phyloP scores from a whole-genome alignment of 2,113 vertebrate genomes.

The Antechinus flavipes region DNA sequence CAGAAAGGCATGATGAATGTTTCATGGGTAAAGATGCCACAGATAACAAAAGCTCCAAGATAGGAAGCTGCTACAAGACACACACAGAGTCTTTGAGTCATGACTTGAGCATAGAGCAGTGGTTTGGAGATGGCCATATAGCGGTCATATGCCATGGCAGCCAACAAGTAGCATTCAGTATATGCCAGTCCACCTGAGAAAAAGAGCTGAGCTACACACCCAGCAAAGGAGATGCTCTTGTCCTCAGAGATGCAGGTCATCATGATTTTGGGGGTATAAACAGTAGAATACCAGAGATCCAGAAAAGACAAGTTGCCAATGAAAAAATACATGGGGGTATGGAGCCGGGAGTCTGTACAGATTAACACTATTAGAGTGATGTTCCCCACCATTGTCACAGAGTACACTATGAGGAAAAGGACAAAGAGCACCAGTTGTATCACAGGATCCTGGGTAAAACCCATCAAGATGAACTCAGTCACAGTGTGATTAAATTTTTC shows the following conservation, averaged over 20 bases:
- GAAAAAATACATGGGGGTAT: conserved; percentile 77
- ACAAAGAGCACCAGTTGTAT: conserved; percentile 57
- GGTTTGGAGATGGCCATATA: conserved; percentile 68
- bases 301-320: conserved; percentile 71
- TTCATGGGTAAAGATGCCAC: conserved; percentile 64
- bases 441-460: conserved; percentile 54
- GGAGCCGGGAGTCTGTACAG: conserved; percentile 56
- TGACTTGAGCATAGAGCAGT: conserved; percentile 67
- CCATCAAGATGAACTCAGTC: conserved; percentile 67
- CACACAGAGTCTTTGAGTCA: conserved; percentile 52
- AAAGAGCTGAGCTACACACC: conserved; percentile 71
- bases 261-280: conserved; percentile 70
- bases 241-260: conserved; percentile 65
- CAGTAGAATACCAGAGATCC: conserved; percentile 71
- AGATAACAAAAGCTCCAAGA: conserved; percentile 73
- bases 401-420: conserved; percentile 69
- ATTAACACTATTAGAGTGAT: conserved; percentile 66
- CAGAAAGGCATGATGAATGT: conserved; percentile 77
- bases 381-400: conserved; percentile 61
- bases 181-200: conserved; percentile 63
- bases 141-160: conserved; percentile 68
- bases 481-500: conserved; percentile 50
- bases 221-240: conserved; percentile 68
- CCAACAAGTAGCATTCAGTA: conserved; percentile 71
- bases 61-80: not conserved